Percentiles rank a stretch among this genome's conserved stretches.
phyloP scores from a whole-genome alignment of 2,888 invertebrate species.

The Leptopterna dolabrata region DNA sequence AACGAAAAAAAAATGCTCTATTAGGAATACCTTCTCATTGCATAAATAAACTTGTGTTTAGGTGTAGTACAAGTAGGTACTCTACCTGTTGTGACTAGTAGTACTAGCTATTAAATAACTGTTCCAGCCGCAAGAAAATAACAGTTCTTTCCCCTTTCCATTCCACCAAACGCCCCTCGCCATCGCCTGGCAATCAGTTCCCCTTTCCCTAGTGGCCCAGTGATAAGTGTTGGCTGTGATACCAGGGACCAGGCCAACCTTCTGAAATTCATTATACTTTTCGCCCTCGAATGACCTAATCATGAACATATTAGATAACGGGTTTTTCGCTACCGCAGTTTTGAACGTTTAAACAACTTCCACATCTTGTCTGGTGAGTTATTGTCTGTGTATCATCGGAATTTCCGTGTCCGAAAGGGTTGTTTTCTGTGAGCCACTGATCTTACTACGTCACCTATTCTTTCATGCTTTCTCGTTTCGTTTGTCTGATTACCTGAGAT shows the following conservation, averaged over 20 bases:
- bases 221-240: neutral
- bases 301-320: neutral
- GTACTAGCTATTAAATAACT: neutral
- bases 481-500: neutral
- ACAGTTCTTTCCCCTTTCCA: neutral
- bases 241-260: neutral
- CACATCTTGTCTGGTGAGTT: neutral
- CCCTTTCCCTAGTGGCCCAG: neutral
- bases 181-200: neutral
- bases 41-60: too few species aligned
- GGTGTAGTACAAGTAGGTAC: too few species aligned
- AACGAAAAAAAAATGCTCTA: too few species aligned
- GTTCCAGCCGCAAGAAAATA: neutral
- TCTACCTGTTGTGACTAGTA: too few species aligned
- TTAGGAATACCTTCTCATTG: too few species aligned
- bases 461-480: neutral
- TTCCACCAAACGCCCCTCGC: neutral
- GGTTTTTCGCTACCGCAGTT: neutral
- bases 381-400: neutral
- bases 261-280: constrained; percentile 4
- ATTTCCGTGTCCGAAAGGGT: neutral
- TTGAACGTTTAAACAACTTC: neutral
- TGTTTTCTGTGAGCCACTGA: neutral
- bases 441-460: neutral
- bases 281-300: neutral